Conservation (phyloP, 2,113 vertebrate genomes). For the Vimba vimba region DNA sequence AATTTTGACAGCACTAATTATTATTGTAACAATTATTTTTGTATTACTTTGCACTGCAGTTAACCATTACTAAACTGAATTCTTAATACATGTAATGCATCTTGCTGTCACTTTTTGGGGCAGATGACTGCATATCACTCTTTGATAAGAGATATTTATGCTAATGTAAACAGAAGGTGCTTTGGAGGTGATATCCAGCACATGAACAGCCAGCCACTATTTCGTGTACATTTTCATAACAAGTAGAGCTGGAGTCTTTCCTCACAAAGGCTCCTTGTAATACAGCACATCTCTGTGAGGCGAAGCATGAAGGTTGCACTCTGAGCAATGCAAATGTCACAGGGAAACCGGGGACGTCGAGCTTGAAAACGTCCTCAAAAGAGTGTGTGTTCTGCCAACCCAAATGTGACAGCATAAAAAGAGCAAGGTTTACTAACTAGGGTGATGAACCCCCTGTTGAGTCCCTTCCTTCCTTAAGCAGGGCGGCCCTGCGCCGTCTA, state of each 20-base stretch:
- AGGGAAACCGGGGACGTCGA: conserved; percentile 26
- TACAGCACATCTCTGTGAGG: conserved; percentile 29
- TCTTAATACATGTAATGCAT: not conserved
- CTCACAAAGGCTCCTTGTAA: conserved; percentile 26
- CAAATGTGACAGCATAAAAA: conserved; percentile 38
- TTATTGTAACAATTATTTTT: not conserved
- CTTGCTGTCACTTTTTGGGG: not conserved
- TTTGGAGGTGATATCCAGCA: not conserved
- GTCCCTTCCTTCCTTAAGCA: not conserved
- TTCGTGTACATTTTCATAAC: conserved; percentile 18
- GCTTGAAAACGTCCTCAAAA: conserved; percentile 34
- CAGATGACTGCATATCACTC: not conserved
- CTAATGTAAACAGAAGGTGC: not conserved
- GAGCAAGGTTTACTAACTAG: conserved; percentile 54
- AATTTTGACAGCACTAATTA: too few species aligned
- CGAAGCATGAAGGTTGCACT: conserved; percentile 46
- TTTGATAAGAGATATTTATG: not conserved
- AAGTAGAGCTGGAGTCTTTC: conserved; percentile 1
- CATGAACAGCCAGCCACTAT: not conserved
- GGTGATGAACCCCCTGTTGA: conserved; percentile 28
- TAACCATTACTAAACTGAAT: not conserved
- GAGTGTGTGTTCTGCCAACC: conserved; percentile 31
- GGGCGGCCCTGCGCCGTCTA: not conserved
- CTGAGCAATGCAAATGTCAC: conserved; percentile 50
- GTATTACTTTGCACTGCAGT: not conserved